Evolutionary conservation across 2,888 invertebrate genomes (phyloP).

Genomic region (Pandemis cinnamomeana): DNA sequence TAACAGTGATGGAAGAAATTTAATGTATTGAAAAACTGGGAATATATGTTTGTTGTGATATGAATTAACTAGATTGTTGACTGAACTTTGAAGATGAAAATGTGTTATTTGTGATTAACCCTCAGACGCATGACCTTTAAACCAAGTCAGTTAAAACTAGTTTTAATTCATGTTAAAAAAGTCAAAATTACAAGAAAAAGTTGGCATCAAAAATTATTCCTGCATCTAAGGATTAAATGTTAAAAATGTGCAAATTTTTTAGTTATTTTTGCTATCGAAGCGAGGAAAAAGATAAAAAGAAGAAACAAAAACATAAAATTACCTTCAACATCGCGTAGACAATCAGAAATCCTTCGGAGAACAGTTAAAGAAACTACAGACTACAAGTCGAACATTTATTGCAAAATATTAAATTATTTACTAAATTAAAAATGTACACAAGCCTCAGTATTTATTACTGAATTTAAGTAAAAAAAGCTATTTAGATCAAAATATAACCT

Average conservation of each 20-base stretch:
- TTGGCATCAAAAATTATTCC: too few species aligned
- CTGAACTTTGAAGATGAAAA: background rate
- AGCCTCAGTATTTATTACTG: conserved; percentile 44
- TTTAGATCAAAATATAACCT: conserved; percentile 1
- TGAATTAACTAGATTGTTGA: background rate
- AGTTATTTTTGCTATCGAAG: background rate
- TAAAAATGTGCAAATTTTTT: background rate
- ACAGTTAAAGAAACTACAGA: conserved; percentile 32
- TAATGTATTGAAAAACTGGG: too few species aligned
- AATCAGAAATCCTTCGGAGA: background rate
- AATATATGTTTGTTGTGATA: background rate
- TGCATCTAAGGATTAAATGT: too few species aligned
- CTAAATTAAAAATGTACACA: conserved; percentile 47
- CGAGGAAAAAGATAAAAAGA: conserved; percentile 24
- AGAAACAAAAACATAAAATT: conserved; percentile 34
- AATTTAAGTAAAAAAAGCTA: conserved; percentile 28
- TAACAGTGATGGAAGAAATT: too few species aligned
- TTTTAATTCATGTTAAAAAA: too few species aligned
- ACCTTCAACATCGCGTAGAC: conserved; percentile 39
- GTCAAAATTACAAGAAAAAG: too few species aligned
- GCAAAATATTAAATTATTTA: conserved; percentile 51
- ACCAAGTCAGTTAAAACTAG: too few species aligned
- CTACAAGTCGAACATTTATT: conserved; percentile 55
- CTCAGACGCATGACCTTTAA: too few species aligned
- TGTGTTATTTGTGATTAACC: too few species aligned